Percentiles rank a stretch among this genome's conserved stretches.
These are phyloP conservation scores for Rhyzopertha dominica DNA, from an alignment of 1,140 invertebrate genomes.

Conservation along the genomic window DNA sequence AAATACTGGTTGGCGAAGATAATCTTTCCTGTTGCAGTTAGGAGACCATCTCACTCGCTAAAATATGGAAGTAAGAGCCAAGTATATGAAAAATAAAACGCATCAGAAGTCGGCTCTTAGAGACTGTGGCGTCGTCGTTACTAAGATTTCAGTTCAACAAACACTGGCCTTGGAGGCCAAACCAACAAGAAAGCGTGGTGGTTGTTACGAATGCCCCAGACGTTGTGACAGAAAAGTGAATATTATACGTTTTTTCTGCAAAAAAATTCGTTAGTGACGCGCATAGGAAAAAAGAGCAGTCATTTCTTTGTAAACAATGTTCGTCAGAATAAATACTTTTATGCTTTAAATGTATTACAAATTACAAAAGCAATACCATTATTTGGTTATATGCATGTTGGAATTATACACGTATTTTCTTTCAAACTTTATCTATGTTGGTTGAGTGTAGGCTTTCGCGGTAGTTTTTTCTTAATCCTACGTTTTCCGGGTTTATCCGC, in stretches of 20 bases:
- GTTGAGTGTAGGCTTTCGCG: too few relatives aligned
- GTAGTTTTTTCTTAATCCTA: too few relatives aligned
- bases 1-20: slow-evolving; percentile 2
- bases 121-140: slow-evolving; percentile 13
- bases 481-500: too few relatives aligned
- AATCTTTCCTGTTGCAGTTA: slow-evolving; percentile 14
- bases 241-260: slow-evolving; percentile 9
- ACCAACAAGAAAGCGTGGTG: slow-evolving; percentile 9
- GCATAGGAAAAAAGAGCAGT: too few relatives aligned
- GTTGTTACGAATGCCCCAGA: slow-evolving; percentile 14
- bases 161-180: neutral
- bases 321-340: too few relatives aligned
- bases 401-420: too few relatives aligned
- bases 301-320: too few relatives aligned
- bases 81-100: slow-evolving; percentile 11
- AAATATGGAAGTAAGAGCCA: slow-evolving; percentile 12
- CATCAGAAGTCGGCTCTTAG: slow-evolving; percentile 9
- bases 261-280: too few relatives aligned
- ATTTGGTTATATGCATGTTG: too few relatives aligned
- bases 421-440: too few relatives aligned
- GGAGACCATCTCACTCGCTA: slow-evolving; percentile 13
- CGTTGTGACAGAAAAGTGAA: slow-evolving; percentile 9
- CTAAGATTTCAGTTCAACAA: neutral
- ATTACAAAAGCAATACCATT: too few relatives aligned
- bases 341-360: too few relatives aligned